These are phyloP conservation scores for Protobothrops flavoviridis DNA, from an alignment of 2,113 vertebrate genomes.

Conservation along the genomic window DNA sequence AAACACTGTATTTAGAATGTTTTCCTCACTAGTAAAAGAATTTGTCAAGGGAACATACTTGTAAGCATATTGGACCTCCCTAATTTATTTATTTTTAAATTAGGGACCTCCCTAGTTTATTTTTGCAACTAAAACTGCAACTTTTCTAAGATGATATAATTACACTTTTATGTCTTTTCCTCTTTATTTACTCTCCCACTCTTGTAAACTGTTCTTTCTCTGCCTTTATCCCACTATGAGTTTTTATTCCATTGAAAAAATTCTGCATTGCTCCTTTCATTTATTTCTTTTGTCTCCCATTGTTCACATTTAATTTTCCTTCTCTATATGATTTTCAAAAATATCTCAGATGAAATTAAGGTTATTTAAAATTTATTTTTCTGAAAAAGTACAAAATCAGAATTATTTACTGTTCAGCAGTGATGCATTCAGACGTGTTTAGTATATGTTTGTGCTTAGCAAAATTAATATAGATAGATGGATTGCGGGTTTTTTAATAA, in stretches of 20 bases:
- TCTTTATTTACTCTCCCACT: not conserved
- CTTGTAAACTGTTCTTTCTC: not conserved
- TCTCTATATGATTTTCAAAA: not conserved
- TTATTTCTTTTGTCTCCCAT: not conserved
- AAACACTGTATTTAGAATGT: not conserved
- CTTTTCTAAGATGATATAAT: not conserved
- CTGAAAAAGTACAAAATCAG: not conserved
- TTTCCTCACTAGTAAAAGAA: not conserved
- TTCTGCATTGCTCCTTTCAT: not conserved
- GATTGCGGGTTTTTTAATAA: not conserved
- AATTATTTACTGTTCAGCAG: not conserved
- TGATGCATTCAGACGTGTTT: not conserved
- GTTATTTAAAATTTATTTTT: not conserved
- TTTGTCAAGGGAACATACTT: not conserved
- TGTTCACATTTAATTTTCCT: not conserved
- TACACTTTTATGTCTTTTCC: not conserved
- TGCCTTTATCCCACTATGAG: not conserved
- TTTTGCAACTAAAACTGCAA: not conserved
- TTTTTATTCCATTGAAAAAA: not conserved
- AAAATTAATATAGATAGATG: not conserved
- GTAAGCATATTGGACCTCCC: not conserved
- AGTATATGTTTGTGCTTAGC: not conserved
- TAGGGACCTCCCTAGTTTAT: not conserved
- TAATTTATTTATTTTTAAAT: not conserved
- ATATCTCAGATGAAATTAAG: not conserved